Conservation (phyloP, 2,888 invertebrate genomes). For the Drosophila gaucha region DNA sequence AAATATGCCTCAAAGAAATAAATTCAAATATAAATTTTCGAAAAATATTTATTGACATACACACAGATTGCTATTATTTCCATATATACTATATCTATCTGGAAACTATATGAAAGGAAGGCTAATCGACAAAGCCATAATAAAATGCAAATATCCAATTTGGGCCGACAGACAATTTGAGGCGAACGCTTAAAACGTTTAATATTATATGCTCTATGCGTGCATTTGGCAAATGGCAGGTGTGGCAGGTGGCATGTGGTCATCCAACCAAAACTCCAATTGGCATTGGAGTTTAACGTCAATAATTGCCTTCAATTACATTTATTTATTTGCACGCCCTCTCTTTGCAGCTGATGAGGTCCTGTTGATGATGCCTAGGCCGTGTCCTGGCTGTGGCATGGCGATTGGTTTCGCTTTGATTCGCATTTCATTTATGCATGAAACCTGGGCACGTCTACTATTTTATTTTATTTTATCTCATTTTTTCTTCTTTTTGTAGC, state of each 20-base stretch:
- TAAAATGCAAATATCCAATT: slow-evolving; percentile 57
- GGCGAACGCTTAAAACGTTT: slow-evolving; percentile 47
- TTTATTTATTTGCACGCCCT: slow-evolving; percentile 76
- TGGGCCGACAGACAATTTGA: slow-evolving; percentile 37
- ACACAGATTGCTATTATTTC: not conserved
- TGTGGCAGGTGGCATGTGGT: slow-evolving; percentile 27
- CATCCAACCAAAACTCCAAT: slow-evolving; percentile 46
- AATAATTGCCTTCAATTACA: slow-evolving; percentile 80
- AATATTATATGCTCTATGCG: slow-evolving; percentile 34
- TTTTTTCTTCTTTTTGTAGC: slow-evolving; percentile 2
- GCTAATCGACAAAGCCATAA: slow-evolving; percentile 33
- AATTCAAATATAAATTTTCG: slow-evolving; percentile 1
- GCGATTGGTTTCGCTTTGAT: slow-evolving; percentile 79
- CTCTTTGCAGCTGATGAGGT: slow-evolving; percentile 30
- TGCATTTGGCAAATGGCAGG: slow-evolving; percentile 13
- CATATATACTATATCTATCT: not conserved
- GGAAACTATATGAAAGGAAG: not conserved
- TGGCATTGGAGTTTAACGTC: slow-evolving; percentile 71
- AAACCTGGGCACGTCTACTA: slow-evolving; percentile 55
- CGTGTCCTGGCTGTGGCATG: slow-evolving; percentile 43
- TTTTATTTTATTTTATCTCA: slow-evolving; percentile 66
- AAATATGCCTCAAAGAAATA: slow-evolving; percentile 6
- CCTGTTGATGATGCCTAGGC: slow-evolving; percentile 28
- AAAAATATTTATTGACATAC: not conserved
- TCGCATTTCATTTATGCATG: slow-evolving; percentile 77